A percentile compares a stretch with the other conserved stretches of the same genome.
Evolutionary conservation across 2,113 vertebrate genomes (phyloP).

Genomic region (Carassius auratus): DNA sequence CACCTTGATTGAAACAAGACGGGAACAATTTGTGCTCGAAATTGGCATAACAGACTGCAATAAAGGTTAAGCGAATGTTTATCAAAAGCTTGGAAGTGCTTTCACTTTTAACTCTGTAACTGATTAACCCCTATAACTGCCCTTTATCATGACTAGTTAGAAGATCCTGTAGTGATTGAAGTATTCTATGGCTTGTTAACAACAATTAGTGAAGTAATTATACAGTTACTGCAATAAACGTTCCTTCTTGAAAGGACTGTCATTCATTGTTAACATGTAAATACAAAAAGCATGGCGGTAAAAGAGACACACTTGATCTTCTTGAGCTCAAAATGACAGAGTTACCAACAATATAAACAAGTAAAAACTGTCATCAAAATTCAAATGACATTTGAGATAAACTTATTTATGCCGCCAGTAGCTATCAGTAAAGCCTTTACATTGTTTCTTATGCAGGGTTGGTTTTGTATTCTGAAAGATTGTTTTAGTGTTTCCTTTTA

Average conservation of each 20-base stretch:
- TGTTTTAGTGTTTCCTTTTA: neutral
- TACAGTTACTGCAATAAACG: slow-evolving; percentile 82
- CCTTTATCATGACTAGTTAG: slow-evolving; percentile 73
- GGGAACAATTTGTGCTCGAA: slow-evolving; percentile 63
- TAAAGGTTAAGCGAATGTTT: slow-evolving; percentile 74
- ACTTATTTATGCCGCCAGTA: too few species aligned
- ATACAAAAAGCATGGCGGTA: slow-evolving; percentile 57
- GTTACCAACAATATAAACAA: neutral
- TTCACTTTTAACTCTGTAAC: slow-evolving; percentile 72
- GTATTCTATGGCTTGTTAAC: slow-evolving; percentile 78
- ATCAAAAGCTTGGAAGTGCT: slow-evolving; percentile 65
- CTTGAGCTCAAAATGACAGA: neutral
- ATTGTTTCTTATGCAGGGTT: neutral
- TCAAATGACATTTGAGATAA: neutral
- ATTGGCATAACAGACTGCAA: slow-evolving; percentile 23
- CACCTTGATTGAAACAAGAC: slow-evolving; percentile 51
- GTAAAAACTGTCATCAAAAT: neutral
- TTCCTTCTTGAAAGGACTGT: slow-evolving; percentile 57
- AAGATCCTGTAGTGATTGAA: slow-evolving; percentile 73
- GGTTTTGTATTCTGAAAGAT: neutral
- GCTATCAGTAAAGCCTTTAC: neutral
- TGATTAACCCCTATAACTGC: slow-evolving; percentile 70
- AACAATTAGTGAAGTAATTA: slow-evolving; percentile 83
- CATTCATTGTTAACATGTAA: slow-evolving; percentile 72
- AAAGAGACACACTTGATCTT: slow-evolving; percentile 17